A percentile compares a stretch with the other conserved stretches of the same genome.
These are phyloP conservation scores for Actinia equina DNA, from an alignment of 64 coral and sea anemone species.

Conservation along the genomic window DNA sequence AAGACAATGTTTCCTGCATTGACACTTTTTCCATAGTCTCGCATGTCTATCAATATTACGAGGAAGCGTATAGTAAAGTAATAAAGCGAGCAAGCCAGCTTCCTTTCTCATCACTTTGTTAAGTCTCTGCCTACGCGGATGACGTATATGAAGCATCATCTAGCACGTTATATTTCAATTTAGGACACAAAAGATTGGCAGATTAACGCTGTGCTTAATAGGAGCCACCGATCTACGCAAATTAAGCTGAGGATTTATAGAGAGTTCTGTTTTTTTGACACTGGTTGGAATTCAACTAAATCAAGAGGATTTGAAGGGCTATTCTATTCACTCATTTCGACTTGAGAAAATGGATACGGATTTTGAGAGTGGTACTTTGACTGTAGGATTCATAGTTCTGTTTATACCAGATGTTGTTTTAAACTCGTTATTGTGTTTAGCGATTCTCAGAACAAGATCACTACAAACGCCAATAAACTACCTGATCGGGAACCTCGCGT, in stretches of 20 bases:
- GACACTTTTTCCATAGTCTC: neutral
- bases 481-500: slow-evolving; percentile 52
- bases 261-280: no score
- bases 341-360: neutral
- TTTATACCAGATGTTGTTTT: slow-evolving; percentile 28
- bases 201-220: neutral
- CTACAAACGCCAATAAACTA: slow-evolving; percentile 63
- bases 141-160: neutral
- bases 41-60: neutral
- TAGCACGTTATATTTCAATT: neutral
- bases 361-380: neutral
- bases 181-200: neutral
- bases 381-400: slow-evolving; percentile 23
- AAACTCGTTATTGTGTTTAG: slow-evolving; percentile 39
- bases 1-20: neutral
- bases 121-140: neutral
- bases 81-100: neutral
- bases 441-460: slow-evolving; percentile 23
- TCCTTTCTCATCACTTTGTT: neutral
- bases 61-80: neutral
- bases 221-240: no score
- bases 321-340: neutral
- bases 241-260: no score
- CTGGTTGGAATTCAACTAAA: no score
- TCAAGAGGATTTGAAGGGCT: no score